A percentile compares a stretch with the other conserved stretches of the same genome.
Evolutionary conservation across 2,113 vertebrate genomes (phyloP).

Genomic region (Lepisosteus oculatus): DNA sequence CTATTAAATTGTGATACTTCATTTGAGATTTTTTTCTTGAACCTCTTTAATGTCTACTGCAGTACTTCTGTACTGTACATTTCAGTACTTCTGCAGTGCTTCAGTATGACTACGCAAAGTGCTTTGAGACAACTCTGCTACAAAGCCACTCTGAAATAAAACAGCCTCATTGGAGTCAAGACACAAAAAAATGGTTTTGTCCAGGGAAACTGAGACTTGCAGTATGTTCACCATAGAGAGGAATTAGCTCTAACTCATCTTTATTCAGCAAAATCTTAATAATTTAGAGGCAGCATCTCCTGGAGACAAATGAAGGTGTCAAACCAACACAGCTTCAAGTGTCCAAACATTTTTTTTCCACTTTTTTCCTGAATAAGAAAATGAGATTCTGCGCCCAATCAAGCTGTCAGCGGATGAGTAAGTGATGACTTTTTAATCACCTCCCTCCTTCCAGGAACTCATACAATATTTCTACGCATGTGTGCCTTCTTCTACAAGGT

Average conservation of each 20-base stretch:
- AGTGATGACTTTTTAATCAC: conserved; percentile 8
- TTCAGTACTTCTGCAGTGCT: no score
- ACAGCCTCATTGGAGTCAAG: background rate
- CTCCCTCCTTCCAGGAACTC: background rate
- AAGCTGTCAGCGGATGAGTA: background rate
- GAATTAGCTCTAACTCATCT: background rate
- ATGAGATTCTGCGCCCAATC: background rate
- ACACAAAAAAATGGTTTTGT: no score
- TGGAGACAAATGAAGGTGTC: background rate
- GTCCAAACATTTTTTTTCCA: conserved; percentile 10
- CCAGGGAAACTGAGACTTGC: no score
- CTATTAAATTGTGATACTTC: no score
- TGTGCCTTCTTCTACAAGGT: background rate
- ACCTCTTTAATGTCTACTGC: no score
- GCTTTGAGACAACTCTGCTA: no score
- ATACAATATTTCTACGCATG: no score
- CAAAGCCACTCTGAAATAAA: background rate
- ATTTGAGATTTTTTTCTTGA: no score
- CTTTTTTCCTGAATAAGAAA: background rate
- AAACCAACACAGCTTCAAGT: background rate
- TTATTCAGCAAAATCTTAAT: background rate
- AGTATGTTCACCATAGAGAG: background rate
- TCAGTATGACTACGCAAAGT: no score
- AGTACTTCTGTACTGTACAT: no score
- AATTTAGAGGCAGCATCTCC: background rate